Conservation (phyloP, 2,888 invertebrate species). For the Leptopilina drosophilae region DNA sequence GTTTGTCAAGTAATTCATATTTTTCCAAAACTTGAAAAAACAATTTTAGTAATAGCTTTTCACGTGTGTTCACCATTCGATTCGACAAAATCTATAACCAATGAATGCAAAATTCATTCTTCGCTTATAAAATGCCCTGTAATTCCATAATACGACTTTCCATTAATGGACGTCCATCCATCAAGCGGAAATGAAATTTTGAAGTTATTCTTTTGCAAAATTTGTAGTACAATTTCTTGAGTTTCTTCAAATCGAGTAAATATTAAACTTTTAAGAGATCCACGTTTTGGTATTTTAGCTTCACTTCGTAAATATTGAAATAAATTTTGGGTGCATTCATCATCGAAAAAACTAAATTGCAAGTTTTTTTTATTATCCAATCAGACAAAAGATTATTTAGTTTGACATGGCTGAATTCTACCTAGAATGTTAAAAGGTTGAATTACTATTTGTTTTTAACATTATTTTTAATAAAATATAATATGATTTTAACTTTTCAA, state of each 20-base stretch:
- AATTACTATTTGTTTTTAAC: too few species aligned
- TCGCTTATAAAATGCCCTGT: background rate
- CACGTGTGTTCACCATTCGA: background rate
- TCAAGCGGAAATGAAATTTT: background rate
- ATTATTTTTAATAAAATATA: too few species aligned
- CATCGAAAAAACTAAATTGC: background rate
- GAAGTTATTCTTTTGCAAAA: background rate
- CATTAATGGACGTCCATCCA: too few species aligned
- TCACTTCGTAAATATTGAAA: background rate
- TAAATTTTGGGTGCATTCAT: background rate
- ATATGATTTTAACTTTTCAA: too few species aligned
- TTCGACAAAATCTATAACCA: background rate
- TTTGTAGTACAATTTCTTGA: background rate
- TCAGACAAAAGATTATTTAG: background rate
- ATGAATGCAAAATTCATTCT: background rate
- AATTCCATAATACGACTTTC: background rate
- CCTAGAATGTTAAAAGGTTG: too few species aligned
- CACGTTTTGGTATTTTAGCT: background rate
- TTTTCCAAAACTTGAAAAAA: slow-evolving; percentile 5
- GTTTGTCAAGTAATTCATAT: background rate
- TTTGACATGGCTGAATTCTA: background rate
- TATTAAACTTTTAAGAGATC: background rate
- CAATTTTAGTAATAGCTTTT: background rate
- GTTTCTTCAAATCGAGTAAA: background rate
- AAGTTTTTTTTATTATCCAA: background rate